These are phyloP conservation scores for Caenorhabditis sp. DNA, from an alignment of 2,888 invertebrate genomes.

Conservation along the genomic window DNA sequence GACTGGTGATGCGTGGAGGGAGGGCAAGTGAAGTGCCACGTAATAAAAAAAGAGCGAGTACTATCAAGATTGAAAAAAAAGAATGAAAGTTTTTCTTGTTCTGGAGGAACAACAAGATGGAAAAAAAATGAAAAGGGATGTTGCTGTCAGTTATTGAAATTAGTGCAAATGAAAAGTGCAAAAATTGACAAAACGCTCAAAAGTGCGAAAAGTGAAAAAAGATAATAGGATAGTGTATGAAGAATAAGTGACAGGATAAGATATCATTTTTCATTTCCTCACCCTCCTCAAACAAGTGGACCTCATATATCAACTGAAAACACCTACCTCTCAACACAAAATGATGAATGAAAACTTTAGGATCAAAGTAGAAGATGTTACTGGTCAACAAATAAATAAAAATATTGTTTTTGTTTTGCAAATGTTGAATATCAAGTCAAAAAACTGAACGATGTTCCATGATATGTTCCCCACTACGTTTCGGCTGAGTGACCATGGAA, in stretches of 20 bases:
- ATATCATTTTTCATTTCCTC: background rate
- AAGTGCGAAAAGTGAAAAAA: constrained; percentile 9
- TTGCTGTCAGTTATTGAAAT: background rate
- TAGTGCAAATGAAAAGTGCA: constrained; percentile 11
- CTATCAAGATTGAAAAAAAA: background rate
- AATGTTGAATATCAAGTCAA: background rate
- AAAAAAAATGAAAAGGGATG: background rate
- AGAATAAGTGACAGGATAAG: constrained; percentile 16
- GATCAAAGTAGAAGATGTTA: background rate
- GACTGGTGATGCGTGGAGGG: constrained; percentile 27
- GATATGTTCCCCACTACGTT: constrained; percentile 3
- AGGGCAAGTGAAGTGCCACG: constrained; percentile 16
- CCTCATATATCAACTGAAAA: background rate
- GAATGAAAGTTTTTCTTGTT: too few relatives aligned
- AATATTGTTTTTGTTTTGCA: background rate
- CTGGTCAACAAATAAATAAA: constrained; percentile 15
- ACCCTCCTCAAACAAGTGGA: background rate
- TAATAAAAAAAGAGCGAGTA: constrained; percentile 10
- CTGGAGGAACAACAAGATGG: too few relatives aligned
- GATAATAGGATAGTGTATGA: too few relatives aligned
- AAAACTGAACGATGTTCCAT: constrained; percentile 33
- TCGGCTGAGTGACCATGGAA: constrained; percentile 1
- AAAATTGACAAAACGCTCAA: background rate
- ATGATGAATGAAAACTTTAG: too few relatives aligned
- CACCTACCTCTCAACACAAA: background rate